A percentile compares a stretch with the other conserved stretches of the same genome.
These are phyloP conservation scores for Orientallactaga sibirica DNA, from an alignment of 2,797 vertebrate genomes.

Conservation along the genomic window DNA sequence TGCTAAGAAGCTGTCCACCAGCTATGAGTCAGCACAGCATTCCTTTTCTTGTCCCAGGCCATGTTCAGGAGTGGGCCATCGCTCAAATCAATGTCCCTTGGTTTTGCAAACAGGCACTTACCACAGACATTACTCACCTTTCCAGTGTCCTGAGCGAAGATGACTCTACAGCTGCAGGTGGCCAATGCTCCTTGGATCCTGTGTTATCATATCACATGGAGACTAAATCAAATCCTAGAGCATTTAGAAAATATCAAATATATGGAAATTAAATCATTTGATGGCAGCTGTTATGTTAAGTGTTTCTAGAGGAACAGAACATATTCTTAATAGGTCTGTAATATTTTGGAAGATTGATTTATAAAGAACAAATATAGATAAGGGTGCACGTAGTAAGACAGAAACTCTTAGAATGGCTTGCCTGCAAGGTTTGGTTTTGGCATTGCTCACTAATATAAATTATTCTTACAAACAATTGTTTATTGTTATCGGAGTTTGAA, in stretches of 20 bases:
- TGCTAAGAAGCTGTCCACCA: background rate
- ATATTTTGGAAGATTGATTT: background rate
- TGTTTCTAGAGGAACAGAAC: background rate
- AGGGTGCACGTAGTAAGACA: rapidly evolving
- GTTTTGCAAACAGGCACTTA: background rate
- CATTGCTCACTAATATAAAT: background rate
- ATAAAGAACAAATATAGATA: rapidly evolving
- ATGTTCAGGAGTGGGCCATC: background rate
- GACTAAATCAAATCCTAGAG: background rate
- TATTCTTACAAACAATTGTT: slow-evolving; percentile 1
- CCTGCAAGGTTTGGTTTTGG: rapidly evolving
- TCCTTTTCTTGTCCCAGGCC: background rate
- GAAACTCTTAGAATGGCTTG: background rate
- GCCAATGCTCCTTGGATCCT: background rate
- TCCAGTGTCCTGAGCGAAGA: rapidly evolving
- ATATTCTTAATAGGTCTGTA: background rate
- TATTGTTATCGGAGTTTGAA: background rate
- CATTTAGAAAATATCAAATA: background rate
- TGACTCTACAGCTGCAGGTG: background rate
- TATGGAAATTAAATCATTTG: background rate
- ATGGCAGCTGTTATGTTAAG: background rate
- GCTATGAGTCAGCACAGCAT: background rate
- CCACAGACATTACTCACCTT: background rate
- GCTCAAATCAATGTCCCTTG: background rate
- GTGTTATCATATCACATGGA: background rate